A percentile compares a stretch with the other conserved stretches of the same genome.
phyloP scores from a whole-genome alignment of 2,888 invertebrate species.

The Apocheima hispidaria region DNA sequence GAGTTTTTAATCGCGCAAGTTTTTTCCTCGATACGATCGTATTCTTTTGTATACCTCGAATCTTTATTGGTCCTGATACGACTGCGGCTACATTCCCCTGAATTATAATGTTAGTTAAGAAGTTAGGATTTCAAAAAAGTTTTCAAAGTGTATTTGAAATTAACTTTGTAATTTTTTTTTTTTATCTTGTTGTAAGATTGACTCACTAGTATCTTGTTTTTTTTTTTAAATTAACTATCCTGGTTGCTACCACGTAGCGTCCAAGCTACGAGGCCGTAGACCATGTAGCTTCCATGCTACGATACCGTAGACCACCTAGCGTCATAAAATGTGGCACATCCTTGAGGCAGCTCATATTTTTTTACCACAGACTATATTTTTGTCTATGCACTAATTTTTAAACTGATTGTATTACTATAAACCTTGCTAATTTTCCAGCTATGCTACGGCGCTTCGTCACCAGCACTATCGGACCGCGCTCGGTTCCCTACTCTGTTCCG shows the following conservation, averaged over 20 bases:
- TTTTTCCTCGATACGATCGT: too few relatives aligned
- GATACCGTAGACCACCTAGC: neutral
- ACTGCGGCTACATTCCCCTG: too few relatives aligned
- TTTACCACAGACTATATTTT: neutral
- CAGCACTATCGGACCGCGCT: slow-evolving; percentile 98
- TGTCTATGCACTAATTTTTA: neutral
- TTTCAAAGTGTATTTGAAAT: too few relatives aligned
- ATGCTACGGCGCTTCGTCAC: slow-evolving; percentile 99
- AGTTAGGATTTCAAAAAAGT: too few relatives aligned
- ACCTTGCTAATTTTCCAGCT: slow-evolving; percentile 86
- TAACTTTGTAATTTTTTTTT: too few relatives aligned
- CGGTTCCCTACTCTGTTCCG: slow-evolving; percentile 99
- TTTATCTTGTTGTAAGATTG: too few relatives aligned
- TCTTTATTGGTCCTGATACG: too few relatives aligned
- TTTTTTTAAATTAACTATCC: too few relatives aligned
- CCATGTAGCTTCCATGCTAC: neutral
- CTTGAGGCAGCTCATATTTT: neutral
- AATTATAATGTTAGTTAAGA: too few relatives aligned
- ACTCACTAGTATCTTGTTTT: too few relatives aligned
- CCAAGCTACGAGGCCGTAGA: slow-evolving; percentile 1
- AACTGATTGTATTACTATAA: neutral
- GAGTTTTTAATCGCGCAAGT: too few relatives aligned
- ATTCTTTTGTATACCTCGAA: too few relatives aligned
- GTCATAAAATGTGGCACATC: neutral
- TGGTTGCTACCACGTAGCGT: neutral